These are phyloP conservation scores for Typhlomys cinereus DNA, from an alignment of 2,113 vertebrate genomes.

Conservation along the genomic window DNA sequence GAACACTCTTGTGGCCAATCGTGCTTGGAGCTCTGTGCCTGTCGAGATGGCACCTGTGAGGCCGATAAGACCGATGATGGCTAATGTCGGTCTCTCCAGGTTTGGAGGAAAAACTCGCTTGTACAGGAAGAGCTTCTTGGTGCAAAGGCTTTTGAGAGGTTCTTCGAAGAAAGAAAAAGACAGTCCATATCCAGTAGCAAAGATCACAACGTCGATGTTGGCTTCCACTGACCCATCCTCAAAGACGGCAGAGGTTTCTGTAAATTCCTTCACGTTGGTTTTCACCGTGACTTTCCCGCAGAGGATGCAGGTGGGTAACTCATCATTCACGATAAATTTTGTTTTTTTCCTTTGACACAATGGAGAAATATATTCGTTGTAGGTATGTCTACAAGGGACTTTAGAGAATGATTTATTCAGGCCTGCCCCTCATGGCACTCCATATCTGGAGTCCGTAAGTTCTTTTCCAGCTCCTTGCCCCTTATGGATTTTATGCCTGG, in stretches of 20 bases:
- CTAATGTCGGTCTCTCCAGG: constrained; percentile 88
- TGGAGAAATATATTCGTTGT: neutral
- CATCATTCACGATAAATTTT: constrained; percentile 84
- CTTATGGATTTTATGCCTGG: too few relatives aligned
- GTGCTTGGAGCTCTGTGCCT: constrained; percentile 91
- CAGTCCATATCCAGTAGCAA: constrained; percentile 87
- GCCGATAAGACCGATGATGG: constrained; percentile 88
- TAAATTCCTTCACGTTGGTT: constrained; percentile 84
- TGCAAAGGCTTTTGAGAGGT: constrained; percentile 73
- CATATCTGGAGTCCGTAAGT: too few relatives aligned
- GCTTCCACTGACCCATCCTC: constrained; percentile 86
- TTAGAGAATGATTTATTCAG: neutral
- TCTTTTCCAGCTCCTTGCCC: too few relatives aligned
- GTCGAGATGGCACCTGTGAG: constrained; percentile 87
- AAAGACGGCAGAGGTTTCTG: constrained; percentile 84
- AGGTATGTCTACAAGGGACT: neutral
- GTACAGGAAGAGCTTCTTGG: constrained; percentile 85
- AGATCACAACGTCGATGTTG: constrained; percentile 86
- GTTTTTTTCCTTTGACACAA: constrained; percentile 33
- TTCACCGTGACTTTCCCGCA: constrained; percentile 86
- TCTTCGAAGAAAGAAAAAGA: constrained; percentile 85
- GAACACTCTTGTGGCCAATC: constrained; percentile 92
- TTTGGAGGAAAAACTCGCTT: constrained; percentile 88
- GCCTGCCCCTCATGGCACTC: too few relatives aligned
- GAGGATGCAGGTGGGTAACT: constrained; percentile 88